Evolutionary conservation across 2,888 invertebrate genomes (phyloP), one percentile per base, ranked within the genome.

Genomic region (Hirtodrosophila confusa): DNA sequence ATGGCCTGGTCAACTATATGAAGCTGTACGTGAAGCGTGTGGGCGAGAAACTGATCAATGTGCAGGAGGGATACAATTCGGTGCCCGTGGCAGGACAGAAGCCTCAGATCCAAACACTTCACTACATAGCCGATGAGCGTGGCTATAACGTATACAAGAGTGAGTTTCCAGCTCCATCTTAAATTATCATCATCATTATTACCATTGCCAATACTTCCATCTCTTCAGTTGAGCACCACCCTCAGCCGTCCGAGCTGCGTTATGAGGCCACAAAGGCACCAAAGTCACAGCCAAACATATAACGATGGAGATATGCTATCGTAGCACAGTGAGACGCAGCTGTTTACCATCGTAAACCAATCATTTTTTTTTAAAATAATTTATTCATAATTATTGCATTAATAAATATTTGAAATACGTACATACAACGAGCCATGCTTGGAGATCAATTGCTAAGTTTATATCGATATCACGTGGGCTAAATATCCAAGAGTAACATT

Each of bases 31-130:
- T 31, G 11, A 89, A 90, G 44, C 36, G 48, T 0, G 69, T 84
- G 23, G 68, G 69, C 3, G 78, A 80, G 11, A 63, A 69, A 11
- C 43, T 56, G 50, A 69, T 83, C 48, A 85, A 85, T 55, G 87
- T 90, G 23, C 90, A 90, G 60, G 78, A 86, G 55, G 89, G 89
- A 4, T 90, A 86, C 48, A 77, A 84, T 8, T 88, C 90, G 0
- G 62, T 89, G 48, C 89, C 90, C 3, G 51, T 86, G 3, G 57
- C 75, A 0, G 79, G 88, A 1, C 48, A 57, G 0, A 47, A 6
- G 3, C 58, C 69, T 8, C 64, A 72, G 47, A 78, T 78, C 41
- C 77, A 80, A 45, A 90, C 89, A 10, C 70, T 80, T 23, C 78
- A 83, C 68, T 89, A 88, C 53, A 79, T 78, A n/a, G 89, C 89